Conservation (phyloP, 2,888 invertebrate species). For the Himalopsyche tibetana region DNA sequence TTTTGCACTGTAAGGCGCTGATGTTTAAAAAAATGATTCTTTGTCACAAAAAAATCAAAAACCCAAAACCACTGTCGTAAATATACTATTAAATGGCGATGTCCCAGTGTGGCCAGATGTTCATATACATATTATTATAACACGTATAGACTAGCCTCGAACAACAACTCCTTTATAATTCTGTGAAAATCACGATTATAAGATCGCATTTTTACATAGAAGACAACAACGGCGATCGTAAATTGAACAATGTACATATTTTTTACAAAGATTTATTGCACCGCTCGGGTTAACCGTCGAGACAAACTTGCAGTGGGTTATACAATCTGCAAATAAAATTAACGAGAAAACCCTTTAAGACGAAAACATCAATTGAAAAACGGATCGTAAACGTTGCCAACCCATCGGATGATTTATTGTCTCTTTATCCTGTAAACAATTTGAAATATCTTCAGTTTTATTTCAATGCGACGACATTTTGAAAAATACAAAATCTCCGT, state of each 20-base stretch:
- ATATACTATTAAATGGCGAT: too few species aligned
- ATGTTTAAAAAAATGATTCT: too few species aligned
- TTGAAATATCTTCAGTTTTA: not conserved
- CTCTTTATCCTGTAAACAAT: not conserved
- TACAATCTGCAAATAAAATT: constrained; percentile 34
- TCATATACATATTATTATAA: not conserved
- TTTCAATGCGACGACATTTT: not conserved
- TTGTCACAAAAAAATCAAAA: too few species aligned
- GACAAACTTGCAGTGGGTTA: constrained; percentile 26
- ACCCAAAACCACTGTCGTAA: too few species aligned
- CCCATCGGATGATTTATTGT: not conserved
- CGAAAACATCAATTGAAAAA: constrained; percentile 4
- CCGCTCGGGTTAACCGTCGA: constrained; percentile 3
- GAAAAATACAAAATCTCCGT: not conserved
- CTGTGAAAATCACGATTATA: constrained; percentile 17
- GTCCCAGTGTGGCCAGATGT: not conserved
- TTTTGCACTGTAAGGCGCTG: too few species aligned
- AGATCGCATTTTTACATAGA: constrained; percentile 19
- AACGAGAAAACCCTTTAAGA: constrained; percentile 29
- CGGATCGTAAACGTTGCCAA: not conserved
- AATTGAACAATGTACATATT: constrained; percentile 22
- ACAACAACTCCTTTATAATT: not conserved
- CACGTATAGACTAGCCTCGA: not conserved
- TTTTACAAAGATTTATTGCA: constrained; percentile 33
- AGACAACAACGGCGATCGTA: constrained; percentile 30